A percentile compares a stretch with the other conserved stretches of the same genome.
Evolutionary conservation across 1,140 invertebrate genomes (phyloP).

Genomic region (Hypsibius dujardini): DNA sequence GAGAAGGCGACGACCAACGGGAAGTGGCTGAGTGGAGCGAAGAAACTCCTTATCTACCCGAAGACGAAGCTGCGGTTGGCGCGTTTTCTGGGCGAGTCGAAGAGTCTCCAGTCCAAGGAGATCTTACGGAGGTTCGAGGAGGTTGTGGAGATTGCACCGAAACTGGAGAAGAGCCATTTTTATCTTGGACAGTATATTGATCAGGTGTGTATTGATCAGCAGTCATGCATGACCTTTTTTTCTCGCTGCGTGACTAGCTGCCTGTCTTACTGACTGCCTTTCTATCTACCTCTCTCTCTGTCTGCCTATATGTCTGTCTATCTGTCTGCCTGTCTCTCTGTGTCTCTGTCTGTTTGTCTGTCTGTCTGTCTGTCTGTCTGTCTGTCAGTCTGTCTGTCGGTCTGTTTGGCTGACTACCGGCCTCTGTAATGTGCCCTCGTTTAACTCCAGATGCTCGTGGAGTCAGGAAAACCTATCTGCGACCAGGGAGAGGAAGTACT

Average conservation of each 20-base stretch:
- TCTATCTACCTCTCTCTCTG: slow-evolving; percentile 20
- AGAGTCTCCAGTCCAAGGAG: slow-evolving; percentile 57
- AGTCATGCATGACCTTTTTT: neutral
- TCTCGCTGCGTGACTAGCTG: slow-evolving; percentile 19
- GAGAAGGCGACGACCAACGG: slow-evolving; percentile 50
- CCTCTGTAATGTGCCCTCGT: no score
- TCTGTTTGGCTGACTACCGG: no score
- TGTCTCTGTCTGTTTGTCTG: no score
- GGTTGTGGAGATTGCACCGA: slow-evolving; percentile 49
- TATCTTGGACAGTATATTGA: slow-evolving; percentile 51
- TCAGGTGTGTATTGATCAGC: slow-evolving; percentile 30
- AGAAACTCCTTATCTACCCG: slow-evolving; percentile 16
- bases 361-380: no score
- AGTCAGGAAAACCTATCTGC: no score
- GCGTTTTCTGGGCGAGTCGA: slow-evolving; percentile 67
- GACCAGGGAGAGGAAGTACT: slow-evolving; percentile 15
- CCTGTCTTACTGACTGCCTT: slow-evolving; percentile 18
- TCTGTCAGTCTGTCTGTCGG: no score
- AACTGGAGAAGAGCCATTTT: slow-evolving; percentile 72
- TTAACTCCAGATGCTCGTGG: no score
- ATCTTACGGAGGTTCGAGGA: slow-evolving; percentile 65
- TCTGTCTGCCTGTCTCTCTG: no score
- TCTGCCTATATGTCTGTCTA: no score
- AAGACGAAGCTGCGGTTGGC: slow-evolving; percentile 68
- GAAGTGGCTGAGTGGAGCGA: slow-evolving; percentile 37